These are phyloP conservation scores for Troides oblongomaculatus DNA, from an alignment of 2,888 invertebrate species.

Conservation along the genomic window DNA sequence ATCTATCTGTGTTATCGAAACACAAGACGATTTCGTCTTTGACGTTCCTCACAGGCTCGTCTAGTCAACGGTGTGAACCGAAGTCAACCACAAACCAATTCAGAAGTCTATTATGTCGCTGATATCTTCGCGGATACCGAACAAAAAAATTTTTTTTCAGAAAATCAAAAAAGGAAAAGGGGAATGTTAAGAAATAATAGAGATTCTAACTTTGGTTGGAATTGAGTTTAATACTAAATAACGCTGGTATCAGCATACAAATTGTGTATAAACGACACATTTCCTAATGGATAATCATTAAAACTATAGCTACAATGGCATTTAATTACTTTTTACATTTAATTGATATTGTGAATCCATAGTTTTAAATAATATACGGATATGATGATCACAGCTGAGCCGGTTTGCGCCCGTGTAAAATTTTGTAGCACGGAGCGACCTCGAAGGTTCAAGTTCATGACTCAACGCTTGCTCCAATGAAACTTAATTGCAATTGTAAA, in stretches of 20 bases:
- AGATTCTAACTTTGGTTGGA: no score
- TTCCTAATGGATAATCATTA: not conserved
- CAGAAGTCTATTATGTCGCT: no score
- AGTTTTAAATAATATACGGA: constrained; percentile 1
- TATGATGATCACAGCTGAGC: not conserved
- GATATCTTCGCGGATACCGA: no score
- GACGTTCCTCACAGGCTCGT: no score
- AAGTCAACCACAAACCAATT: no score
- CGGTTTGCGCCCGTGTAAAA: not conserved
- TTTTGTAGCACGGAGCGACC: constrained; percentile 1
- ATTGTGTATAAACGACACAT: not conserved
- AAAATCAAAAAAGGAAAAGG: no score
- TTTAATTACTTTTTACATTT: not conserved
- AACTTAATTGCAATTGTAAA: constrained; percentile 3
- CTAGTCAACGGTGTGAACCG: no score
- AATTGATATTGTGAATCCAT: not conserved
- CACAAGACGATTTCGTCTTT: no score
- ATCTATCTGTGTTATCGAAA: no score
- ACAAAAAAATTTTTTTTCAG: no score
- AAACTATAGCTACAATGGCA: not conserved
- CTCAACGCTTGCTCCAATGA: not conserved
- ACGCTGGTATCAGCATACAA: not conserved
- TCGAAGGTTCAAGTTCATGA: not conserved
- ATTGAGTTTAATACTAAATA: no score
- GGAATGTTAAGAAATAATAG: no score